Evolutionary conservation across 64 coral and sea anemone species (phyloP), one percentile per base, ranked within the genome.

Genomic region (Exaiptasia diaphana): DNA sequence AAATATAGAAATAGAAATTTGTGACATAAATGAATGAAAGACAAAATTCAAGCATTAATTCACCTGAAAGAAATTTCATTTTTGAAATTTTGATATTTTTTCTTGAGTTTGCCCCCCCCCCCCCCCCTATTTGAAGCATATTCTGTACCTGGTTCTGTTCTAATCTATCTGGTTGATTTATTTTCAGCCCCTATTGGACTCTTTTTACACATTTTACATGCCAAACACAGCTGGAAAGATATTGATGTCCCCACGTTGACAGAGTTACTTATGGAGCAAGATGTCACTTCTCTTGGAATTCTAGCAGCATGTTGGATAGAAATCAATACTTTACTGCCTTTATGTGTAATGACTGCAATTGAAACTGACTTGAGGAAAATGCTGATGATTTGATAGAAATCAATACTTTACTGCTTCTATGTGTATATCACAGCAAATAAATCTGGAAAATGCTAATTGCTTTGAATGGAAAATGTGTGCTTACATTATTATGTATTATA

Each of bases 301-400:
- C 60, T 86, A 10, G 56, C 83, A 27, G 15, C 35, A 40, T 86
- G 83, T 32, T 86, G 83, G 83, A 65, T 26, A n/a, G 54, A 86
- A 38, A 29, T 63, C 0, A 33, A 26, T 1, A 14, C 1, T 28
- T 1, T 31, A 0, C 76, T 86, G 36, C 57, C 71, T 4, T 3
- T 28, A 22, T 48, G 71, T 7, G 49, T 63, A 55, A 65, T 25
- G 25, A 65, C 30, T 36, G 76, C 62, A 26, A 28, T 76, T 5
- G 71, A 67, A 25, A 74, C 50, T 56, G 71, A 74, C 23, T 71
- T 86, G 0, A 76, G 27, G 21, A 76, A 67, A 30, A 31, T 72
- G 15, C 32, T 18, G 2, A 50, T 86, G 73, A 67, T 86, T 36
- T 79, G 75, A 57, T 32, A 1, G 52, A 75, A 5, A 77, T 0